Base-by-base conservation (phyloP, 2,888 invertebrate genomes). In the Meteorus colon region DNA sequence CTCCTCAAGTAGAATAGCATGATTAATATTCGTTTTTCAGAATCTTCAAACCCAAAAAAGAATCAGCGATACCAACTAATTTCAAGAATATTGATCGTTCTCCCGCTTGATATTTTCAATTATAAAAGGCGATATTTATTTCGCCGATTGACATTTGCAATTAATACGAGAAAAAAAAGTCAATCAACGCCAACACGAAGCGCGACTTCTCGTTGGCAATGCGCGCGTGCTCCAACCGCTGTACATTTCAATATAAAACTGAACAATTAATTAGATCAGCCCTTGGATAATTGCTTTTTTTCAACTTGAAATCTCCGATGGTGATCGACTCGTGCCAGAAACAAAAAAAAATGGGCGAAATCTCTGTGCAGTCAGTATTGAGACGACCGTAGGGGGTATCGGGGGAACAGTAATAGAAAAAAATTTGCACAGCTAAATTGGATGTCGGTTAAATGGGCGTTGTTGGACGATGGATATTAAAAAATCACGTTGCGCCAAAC, bases 251-350 rank as follows among this genome's bases (percentile, higher is more conserved):
- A 80, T 78, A 79, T 81, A 80, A 81, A 81, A 81, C 80, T 63
- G 41, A 76, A 78, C 80, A 80, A 81, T 81, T 81, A 80, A 81
- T 81, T 81, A 80, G 79, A 80, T 77, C 77, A 77, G 81, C 74
- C 77, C 77, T 78, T 79, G 79, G 80, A 77, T 81, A 81, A 81
- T 81, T 81, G 81, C 78, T 80, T 81, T 81, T 81, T 81, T 75
- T 78, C 78, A 69, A 72, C 71, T 16, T 65, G 63, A 62, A 65
- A 78, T 77, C 77, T 73, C 76, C 76, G 78, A 77, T 78, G 76
- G 78, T 77, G 79, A 80, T 78, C 78, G 80, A 80, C 79, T 72
- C 60, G 69, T 71, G 37, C 24, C 55, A 37, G 55, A 41, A n/a
- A 63, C 62, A 73, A 51, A 37, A 45, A 55, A n/a, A 63, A 68